Percentiles rank a stretch among this genome's conserved stretches.
Evolutionary conservation across 2,113 vertebrate genomes (phyloP).

Genomic region (Nematolebias whitei): DNA sequence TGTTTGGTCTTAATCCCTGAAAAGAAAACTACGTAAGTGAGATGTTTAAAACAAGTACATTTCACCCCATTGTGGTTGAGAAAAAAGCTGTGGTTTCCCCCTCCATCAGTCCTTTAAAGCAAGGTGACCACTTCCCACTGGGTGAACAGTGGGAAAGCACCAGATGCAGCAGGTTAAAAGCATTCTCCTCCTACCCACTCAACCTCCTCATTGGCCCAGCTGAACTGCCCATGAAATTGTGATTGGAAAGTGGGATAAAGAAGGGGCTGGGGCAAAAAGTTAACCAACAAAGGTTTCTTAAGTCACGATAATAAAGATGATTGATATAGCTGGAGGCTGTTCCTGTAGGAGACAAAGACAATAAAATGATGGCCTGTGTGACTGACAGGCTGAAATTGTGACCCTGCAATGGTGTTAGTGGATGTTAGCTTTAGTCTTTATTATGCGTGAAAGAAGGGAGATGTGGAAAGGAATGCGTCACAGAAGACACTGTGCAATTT

Average conservation of each 20-base stretch:
- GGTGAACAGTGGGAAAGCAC: conserved; percentile 79
- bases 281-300: conserved; percentile 79
- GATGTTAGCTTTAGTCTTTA: conserved; percentile 74
- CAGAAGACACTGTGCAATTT: conserved; percentile 53
- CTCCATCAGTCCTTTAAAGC: conserved; percentile 79
- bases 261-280: conserved; percentile 69
- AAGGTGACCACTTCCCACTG: conserved; percentile 84
- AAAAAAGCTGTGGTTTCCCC: conserved; percentile 71
- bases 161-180: conserved; percentile 86
- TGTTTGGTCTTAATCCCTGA: conserved; percentile 74
- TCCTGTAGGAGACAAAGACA: conserved; percentile 77
- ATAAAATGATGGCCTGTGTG: conserved; percentile 65
- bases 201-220: conserved; percentile 75
- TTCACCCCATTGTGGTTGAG: conserved; percentile 76
- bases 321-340: conserved; percentile 80
- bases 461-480: conserved; percentile 66
- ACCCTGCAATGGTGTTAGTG: conserved; percentile 66
- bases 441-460: conserved; percentile 48
- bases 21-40: conserved; percentile 78
- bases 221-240: conserved; percentile 80
- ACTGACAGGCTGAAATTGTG: conserved; percentile 74
- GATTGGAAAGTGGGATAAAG: conserved; percentile 80
- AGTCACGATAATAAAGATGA: conserved; percentile 84
- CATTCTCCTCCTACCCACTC: conserved; percentile 79
- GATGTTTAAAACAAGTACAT: conserved; percentile 78